Evolutionary conservation across 2,797 vertebrate genomes (phyloP), one percentile per base, ranked within the genome.

Genomic region (Channallabes apus): DNA sequence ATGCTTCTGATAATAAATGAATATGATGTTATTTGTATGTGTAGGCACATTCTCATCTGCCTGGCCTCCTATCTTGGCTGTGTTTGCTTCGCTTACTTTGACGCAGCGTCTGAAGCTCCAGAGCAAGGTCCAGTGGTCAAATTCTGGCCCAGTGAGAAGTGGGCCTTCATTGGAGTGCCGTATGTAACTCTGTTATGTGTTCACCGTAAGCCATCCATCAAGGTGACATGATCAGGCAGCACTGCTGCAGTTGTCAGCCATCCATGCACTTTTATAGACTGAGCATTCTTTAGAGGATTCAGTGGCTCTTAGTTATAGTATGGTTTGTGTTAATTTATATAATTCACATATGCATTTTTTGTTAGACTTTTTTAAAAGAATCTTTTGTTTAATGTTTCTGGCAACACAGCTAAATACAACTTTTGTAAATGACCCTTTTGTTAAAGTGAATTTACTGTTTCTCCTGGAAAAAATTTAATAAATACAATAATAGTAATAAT

Each of bases 111-210:
- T 0, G 98, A 99, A 93, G 98, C 97, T 61, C 98, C 98, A 0
- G 98, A 99, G 90, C 97, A 97, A 92, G 97, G 97, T 3, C 98
- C 98, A 0, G 97, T 99, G 90, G 95, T 99, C 92, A 97, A 95
- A 94, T 99, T 99, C 95, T 99, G 98, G 98, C 98, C 98, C 82
- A 99, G 96, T 22, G 98, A 99, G 93, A 98, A 95, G 72, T 99
- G 98, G 98, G 98, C 98, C 9, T 99, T 99, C 91, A 99, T 99
- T 0, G 98, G 98, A 0, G 95, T 99, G 72, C 98, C 98, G 15
- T 99, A 99, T 0, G 95, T 99, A 90, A 97, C 94, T 58, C 95
- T 99, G 3, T 96, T 99, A 84, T 99, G 96, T 0, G 97, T 96
- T 77, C 94, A 94, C 83, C 97, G 95, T 91, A 99, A 98, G 82